phyloP scores from a whole-genome alignment of 2,888 invertebrate genomes.

The Agrotis clavis region DNA sequence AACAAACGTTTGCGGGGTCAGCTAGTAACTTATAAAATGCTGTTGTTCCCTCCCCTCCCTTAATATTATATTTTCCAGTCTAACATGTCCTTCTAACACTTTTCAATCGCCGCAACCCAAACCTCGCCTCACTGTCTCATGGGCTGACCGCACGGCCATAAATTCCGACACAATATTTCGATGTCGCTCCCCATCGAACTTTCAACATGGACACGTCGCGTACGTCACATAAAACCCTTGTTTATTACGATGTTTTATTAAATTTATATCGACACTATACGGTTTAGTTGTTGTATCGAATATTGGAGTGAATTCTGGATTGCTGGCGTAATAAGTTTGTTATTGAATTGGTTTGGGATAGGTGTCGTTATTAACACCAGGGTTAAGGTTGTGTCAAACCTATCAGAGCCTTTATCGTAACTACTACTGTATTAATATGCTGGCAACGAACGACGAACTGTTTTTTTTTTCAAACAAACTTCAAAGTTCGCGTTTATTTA shows the following conservation, averaged over 20 bases:
- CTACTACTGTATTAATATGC: not conserved
- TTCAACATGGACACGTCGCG: conserved; percentile 58
- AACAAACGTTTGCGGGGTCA: no score
- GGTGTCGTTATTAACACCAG: not conserved
- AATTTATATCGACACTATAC: conserved; percentile 54
- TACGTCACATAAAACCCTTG: conserved; percentile 61
- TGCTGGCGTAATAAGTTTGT: not conserved
- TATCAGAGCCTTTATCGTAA: not conserved
- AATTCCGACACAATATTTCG: conserved; percentile 86
- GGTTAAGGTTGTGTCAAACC: not conserved
- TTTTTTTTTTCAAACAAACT: no score
- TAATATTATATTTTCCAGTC: no score
- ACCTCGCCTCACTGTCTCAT: conserved; percentile 67
- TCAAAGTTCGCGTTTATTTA: no score
- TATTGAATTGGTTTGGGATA: conserved; percentile 6
- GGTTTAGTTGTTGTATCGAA: conserved; percentile 37
- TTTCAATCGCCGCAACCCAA: conserved; percentile 61
- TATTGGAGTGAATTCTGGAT: conserved; percentile 23
- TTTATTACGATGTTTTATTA: conserved; percentile 60
- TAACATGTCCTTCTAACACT: not conserved
- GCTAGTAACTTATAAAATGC: no score
- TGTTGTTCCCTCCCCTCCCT: no score
- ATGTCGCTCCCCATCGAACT: conserved; percentile 68
- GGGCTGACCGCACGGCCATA: conserved; percentile 80
- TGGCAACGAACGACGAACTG: no score